Conservation (phyloP, 2,113 vertebrate genomes). For the Dasyprocta punctata region DNA sequence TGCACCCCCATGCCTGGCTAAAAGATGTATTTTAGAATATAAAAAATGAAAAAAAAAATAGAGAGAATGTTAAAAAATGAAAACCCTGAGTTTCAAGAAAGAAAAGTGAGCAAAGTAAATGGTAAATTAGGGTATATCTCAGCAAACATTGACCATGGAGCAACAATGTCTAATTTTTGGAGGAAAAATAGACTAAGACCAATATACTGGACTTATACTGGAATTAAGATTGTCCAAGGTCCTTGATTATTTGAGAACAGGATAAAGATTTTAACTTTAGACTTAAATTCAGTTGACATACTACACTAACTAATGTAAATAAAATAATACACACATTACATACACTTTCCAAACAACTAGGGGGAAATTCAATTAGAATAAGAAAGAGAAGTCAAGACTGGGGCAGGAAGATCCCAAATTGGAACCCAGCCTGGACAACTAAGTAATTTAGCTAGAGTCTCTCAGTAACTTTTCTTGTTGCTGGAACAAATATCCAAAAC, state of each 20-base stretch:
- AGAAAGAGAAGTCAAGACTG: conserved; percentile 9
- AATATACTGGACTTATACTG: background rate
- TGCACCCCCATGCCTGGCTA: background rate
- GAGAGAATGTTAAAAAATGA: background rate
- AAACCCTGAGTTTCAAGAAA: background rate
- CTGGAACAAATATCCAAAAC: background rate
- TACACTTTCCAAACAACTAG: background rate
- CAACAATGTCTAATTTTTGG: background rate
- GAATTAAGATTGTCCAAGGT: background rate
- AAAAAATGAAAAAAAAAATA: background rate
- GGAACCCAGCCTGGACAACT: background rate
- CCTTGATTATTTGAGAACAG: conserved; percentile 20
- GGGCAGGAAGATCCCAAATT: background rate
- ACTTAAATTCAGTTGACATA: background rate
- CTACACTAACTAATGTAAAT: background rate
- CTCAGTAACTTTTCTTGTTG: background rate
- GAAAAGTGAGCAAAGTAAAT: background rate
- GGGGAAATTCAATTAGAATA: conserved; percentile 8
- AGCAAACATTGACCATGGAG: background rate
- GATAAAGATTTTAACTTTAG: conserved; percentile 6
- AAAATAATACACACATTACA: background rate
- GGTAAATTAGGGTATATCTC: background rate
- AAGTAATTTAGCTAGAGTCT: background rate
- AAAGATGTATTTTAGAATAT: background rate
- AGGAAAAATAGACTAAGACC: background rate